phyloP scores from a whole-genome alignment of 2,888 invertebrate species.

The Girardia tigrina region DNA sequence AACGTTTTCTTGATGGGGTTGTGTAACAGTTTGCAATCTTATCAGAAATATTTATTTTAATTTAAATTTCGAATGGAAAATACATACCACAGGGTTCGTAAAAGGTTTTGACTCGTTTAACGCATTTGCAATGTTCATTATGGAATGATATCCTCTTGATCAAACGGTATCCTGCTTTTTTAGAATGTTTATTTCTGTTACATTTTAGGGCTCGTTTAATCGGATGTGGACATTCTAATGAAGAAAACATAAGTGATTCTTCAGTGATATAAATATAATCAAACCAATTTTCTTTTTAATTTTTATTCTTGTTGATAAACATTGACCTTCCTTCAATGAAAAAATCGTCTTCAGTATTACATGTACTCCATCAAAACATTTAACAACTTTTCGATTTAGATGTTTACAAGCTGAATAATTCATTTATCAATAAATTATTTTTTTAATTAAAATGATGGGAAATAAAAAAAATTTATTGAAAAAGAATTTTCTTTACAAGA shows the following conservation, averaged over 20 bases:
- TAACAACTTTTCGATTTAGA: not conserved
- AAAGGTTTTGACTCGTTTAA: not conserved
- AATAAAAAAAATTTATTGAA: not conserved
- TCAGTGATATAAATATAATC: not conserved
- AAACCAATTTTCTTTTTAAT: slow-evolving; percentile 30
- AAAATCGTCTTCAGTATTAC: slow-evolving; percentile 26
- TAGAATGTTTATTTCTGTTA: not conserved
- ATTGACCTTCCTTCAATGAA: slow-evolving; percentile 24
- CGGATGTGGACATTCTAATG: not conserved
- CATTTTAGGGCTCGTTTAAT: slow-evolving; percentile 11
- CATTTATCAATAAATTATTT: not conserved
- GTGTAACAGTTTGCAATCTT: slow-evolving; percentile 30
- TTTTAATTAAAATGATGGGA: not conserved
- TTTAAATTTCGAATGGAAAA: not conserved
- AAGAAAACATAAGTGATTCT: not conserved
- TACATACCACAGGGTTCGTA: slow-evolving; percentile 24
- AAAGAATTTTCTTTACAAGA: not conserved
- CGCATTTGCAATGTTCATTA: slow-evolving; percentile 31
- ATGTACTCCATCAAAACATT: slow-evolving; percentile 25
- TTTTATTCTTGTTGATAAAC: slow-evolving; percentile 26
- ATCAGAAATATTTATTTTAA: not conserved
- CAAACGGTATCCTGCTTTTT: not conserved
- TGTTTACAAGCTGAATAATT: slow-evolving; percentile 33
- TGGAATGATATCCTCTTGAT: slow-evolving; percentile 2
- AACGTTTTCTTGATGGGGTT: not conserved